Percentiles rank a stretch among this genome's conserved stretches.
Conservation (phyloP, 2,888 invertebrate species). For the Idaea biselata region DNA sequence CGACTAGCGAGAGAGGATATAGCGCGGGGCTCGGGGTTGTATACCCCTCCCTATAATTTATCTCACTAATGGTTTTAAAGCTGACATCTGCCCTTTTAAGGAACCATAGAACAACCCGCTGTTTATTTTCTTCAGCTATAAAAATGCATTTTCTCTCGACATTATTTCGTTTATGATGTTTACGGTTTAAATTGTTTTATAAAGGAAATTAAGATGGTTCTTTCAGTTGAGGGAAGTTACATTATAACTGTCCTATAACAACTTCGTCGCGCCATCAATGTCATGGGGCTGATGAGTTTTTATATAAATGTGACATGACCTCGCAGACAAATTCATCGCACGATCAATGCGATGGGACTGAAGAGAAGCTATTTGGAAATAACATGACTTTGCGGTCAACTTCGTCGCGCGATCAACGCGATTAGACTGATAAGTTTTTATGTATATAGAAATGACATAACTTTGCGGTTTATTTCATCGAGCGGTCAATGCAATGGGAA, state of each 20-base stretch:
- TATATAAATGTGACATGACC: too few species aligned
- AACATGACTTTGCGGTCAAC: too few species aligned
- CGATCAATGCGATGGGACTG: too few species aligned
- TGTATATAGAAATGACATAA: too few species aligned
- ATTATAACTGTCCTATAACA: not conserved
- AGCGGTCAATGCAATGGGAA: too few species aligned
- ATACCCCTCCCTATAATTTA: constrained; percentile 49
- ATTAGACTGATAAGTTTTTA: too few species aligned
- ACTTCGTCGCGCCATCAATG: too few species aligned
- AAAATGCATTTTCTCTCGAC: constrained; percentile 37
- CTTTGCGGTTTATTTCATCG: too few species aligned
- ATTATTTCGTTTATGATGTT: constrained; percentile 29
- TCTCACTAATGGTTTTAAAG: constrained; percentile 72
- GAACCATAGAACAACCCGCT: constrained; percentile 38
- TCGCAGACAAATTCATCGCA: too few species aligned
- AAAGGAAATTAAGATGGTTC: constrained; percentile 19
- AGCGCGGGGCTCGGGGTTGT: constrained; percentile 21
- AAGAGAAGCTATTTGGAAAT: too few species aligned
- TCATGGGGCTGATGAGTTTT: too few species aligned
- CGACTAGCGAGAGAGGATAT: not conserved
- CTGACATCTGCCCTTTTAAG: constrained; percentile 69
- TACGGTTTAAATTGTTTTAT: constrained; percentile 28
- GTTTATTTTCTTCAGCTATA: constrained; percentile 35
- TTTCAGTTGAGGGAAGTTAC: constrained; percentile 11
- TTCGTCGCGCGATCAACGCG: too few species aligned